Evolutionary conservation across 2,888 invertebrate genomes (phyloP).

Genomic region (Lucinisca nassula): DNA sequence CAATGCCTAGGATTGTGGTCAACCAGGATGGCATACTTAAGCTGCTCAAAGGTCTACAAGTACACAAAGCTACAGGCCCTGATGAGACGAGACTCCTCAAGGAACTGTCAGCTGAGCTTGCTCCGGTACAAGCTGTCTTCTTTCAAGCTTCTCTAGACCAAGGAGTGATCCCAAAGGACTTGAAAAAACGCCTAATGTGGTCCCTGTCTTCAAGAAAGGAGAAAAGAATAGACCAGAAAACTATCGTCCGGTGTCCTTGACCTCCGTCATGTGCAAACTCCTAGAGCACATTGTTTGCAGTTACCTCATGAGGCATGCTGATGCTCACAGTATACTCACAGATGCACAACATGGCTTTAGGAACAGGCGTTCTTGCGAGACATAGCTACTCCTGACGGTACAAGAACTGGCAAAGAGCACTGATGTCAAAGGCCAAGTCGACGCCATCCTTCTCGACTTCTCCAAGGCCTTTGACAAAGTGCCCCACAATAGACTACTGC

Average conservation of each 20-base stretch:
- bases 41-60: too few relatives aligned
- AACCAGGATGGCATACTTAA: too few relatives aligned
- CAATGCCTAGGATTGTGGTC: too few relatives aligned
- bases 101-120: not conserved
- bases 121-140: slow-evolving; percentile 7
- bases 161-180: not conserved
- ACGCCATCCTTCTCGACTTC: too few relatives aligned
- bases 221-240: not conserved
- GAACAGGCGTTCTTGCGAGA: not conserved
- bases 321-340: not conserved
- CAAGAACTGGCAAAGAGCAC: too few relatives aligned
- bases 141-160: slow-evolving; percentile 18
- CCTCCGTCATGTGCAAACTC: not conserved
- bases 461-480: too few relatives aligned
- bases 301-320: not conserved
- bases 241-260: not conserved
- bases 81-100: not conserved
- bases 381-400: too few relatives aligned
- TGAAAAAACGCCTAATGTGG: not conserved
- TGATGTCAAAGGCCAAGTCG: too few relatives aligned
- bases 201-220: not conserved
- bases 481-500: too few relatives aligned
- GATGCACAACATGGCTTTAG: not conserved
- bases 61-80: too few relatives aligned
- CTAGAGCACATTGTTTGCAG: not conserved